These are phyloP conservation scores for Anthopleura sola DNA, from an alignment of 64 coral and sea anemone genomes.

Conservation along the genomic window DNA sequence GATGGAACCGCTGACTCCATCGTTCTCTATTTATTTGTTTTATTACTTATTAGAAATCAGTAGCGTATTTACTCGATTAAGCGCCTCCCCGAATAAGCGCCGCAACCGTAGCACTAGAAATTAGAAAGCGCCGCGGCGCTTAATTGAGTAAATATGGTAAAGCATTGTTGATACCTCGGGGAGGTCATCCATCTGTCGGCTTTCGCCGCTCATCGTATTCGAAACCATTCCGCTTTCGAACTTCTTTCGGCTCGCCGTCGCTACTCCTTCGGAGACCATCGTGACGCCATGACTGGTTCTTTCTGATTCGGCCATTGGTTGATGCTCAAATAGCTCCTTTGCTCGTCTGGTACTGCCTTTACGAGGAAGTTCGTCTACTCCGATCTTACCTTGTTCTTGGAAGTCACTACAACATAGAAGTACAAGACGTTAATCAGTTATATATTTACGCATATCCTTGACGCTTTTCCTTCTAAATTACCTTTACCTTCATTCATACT, in stretches of 20 bases:
- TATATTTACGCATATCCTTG: too few species aligned
- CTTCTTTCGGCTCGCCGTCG: conserved; percentile 35
- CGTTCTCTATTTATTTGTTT: too few species aligned
- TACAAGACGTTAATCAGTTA: too few species aligned
- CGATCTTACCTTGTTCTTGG: conserved; percentile 45
- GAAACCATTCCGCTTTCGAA: conserved; percentile 47
- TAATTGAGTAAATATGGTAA: too few species aligned
- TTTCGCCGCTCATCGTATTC: background rate
- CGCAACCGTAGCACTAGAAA: too few species aligned
- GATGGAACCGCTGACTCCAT: too few species aligned
- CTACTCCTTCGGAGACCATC: conserved; percentile 36
- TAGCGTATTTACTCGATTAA: too few species aligned
- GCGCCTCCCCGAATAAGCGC: too few species aligned
- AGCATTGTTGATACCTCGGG: conserved; percentile 23
- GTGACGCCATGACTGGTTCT: conserved; percentile 19
- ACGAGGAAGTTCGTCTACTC: conserved; percentile 39
- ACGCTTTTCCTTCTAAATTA: too few species aligned
- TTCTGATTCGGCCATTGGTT: background rate
- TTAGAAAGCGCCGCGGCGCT: too few species aligned
- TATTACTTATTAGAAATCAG: too few species aligned
- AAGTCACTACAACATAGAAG: background rate
- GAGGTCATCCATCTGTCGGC: conserved; percentile 33
- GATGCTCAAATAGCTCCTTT: conserved; percentile 30
- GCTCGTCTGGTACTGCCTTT: conserved; percentile 51
- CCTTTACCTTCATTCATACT: too few species aligned